Evolutionary conservation across 2,797 vertebrate species (phyloP).

Genomic region (Parambassis ranga): DNA sequence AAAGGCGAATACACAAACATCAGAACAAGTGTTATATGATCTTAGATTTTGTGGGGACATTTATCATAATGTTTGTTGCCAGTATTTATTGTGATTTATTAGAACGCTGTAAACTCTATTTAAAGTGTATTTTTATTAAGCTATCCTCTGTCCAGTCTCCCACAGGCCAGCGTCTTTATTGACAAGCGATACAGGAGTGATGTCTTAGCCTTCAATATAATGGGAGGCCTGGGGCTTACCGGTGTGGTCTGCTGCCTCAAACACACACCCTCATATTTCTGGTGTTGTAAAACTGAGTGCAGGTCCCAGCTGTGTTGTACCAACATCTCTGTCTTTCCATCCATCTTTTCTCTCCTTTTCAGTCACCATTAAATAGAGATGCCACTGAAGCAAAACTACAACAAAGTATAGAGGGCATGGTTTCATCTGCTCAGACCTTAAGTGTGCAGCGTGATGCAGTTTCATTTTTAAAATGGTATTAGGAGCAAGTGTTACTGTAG

Average conservation of each 20-base stretch:
- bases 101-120: slow-evolving; percentile 52
- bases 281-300: slow-evolving; percentile 54
- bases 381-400: slow-evolving; percentile 5
- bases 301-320: slow-evolving; percentile 59
- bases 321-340: slow-evolving; percentile 46
- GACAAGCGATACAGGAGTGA: slow-evolving; percentile 53
- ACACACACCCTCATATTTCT: slow-evolving; percentile 55
- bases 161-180: slow-evolving; percentile 58
- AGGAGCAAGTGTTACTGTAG: slow-evolving; percentile 32
- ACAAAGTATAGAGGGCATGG: slow-evolving; percentile 28
- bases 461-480: slow-evolving; percentile 52
- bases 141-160: slow-evolving; percentile 49
- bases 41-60: background rate
- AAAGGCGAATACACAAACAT: background rate
- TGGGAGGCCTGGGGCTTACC: slow-evolving; percentile 47
- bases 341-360: slow-evolving; percentile 35
- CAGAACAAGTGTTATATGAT: background rate
- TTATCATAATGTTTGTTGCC: slow-evolving; percentile 24
- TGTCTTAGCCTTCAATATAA: slow-evolving; percentile 57
- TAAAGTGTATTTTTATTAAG: slow-evolving; percentile 66
- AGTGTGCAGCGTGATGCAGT: slow-evolving; percentile 29
- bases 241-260: slow-evolving; percentile 22
- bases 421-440: slow-evolving; percentile 27
- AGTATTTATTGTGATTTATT: slow-evolving; percentile 57
- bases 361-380: slow-evolving; percentile 43